Base-by-base conservation (phyloP, 2,797 vertebrate species). In the Ficedula albicollis region DNA sequence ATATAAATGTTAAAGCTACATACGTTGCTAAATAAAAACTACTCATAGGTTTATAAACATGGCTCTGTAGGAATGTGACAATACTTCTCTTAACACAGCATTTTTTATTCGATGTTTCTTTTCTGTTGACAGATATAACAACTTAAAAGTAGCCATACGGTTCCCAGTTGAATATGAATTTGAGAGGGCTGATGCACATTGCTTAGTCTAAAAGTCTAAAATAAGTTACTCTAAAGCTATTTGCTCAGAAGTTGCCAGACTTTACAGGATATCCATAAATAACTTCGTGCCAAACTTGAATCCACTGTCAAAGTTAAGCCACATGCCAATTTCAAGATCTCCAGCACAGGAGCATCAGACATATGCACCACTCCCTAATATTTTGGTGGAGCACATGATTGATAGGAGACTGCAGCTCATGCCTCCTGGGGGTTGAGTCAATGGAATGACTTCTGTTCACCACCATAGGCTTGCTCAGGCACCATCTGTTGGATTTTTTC, bases 131-230 rank as follows among this genome's bases (percentile, higher is more conserved):
- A 92, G 82, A 84, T 79, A 69, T 21, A 76, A 95, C 83, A 93
- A 46, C 74, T 90, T 80, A 76, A 62, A 94, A 93, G 48, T 82
- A 90, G 56, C 84, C 82, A 94, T 76, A 59, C 29, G 1, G 58
- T 69, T 94, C 73, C 72, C 54, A 70, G 82, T 13, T 96, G 93
- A 93, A 89, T 89, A 74, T 79, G 64, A 88, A 83, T 96, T 73
- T 84, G 69, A 67, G 87, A 91, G 55, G 75, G 39, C 69, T 92
- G 76, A 41, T 84, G 41, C n/a, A 62, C 32, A 36, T 68, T 85
- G 39, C 76, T 84, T 87, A 66, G 46, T 66, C 66, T 85, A 44
- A 62, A 89, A 87, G n/a, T 64, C 87, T 87, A 74, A 90, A 94
- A 87, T 95, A 83, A 92, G 69, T 81, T 92, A 76, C 76, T 89